phyloP scores from a whole-genome alignment of 2,888 invertebrate species.

The Eugnorisma glareosa region DNA sequence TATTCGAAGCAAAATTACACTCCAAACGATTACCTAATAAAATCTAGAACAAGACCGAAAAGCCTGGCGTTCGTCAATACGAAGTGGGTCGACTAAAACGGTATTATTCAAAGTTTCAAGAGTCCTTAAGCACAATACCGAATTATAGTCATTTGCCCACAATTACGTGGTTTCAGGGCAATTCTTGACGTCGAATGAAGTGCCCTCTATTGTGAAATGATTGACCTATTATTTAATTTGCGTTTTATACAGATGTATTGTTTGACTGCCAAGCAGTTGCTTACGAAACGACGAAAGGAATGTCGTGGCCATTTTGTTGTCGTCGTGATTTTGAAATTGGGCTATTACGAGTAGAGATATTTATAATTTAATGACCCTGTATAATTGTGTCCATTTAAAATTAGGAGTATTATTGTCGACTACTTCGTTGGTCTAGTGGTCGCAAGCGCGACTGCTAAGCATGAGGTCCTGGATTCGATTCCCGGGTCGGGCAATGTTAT shows the following conservation, averaged over 20 bases:
- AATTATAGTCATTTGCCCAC: constrained; percentile 66
- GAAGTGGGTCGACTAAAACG: constrained; percentile 48
- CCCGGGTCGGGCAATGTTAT: no score
- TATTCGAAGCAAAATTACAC: constrained; percentile 32
- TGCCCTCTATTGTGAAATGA: constrained; percentile 61
- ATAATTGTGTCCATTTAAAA: neutral
- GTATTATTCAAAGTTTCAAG: constrained; percentile 57
- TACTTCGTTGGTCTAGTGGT: no score
- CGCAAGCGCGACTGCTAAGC: no score
- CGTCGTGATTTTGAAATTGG: constrained; percentile 21
- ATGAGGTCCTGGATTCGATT: no score
- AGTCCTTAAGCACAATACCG: constrained; percentile 63
- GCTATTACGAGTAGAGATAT: neutral
- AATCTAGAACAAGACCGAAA: constrained; percentile 36
- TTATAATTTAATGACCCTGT: neutral
- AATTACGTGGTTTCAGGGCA: constrained; percentile 66
- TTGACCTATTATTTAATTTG: constrained; percentile 66
- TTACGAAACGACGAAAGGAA: constrained; percentile 1
- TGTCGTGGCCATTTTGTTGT: neutral
- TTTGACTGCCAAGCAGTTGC: constrained; percentile 26
- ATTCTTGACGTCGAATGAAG: constrained; percentile 63
- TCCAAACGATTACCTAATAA: constrained; percentile 27
- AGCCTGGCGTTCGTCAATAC: constrained; percentile 36
- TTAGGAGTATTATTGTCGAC: neutral
- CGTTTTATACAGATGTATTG: constrained; percentile 42